Conservation (phyloP, 2,113 vertebrate species). For the Galemys pyrenaicus region DNA sequence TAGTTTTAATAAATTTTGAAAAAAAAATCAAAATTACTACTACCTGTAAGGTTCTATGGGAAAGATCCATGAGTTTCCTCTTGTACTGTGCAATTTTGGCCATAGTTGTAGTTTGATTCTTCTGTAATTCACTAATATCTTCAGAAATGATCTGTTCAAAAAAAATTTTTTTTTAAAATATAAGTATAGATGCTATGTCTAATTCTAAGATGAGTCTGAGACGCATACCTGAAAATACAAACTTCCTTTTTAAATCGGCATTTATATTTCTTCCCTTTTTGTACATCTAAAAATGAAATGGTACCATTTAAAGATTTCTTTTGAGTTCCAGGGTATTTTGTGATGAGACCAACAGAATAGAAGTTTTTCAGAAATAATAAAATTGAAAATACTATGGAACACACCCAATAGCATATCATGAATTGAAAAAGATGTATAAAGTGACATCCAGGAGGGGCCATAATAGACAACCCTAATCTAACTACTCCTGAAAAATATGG, state of each 20-base stretch:
- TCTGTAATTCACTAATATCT: conserved; percentile 97
- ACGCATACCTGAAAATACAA: conserved; percentile 47
- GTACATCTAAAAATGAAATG: not conserved
- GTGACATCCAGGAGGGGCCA: not conserved
- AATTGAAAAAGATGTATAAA: conserved; percentile 10
- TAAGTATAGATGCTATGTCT: not conserved
- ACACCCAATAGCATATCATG: not conserved
- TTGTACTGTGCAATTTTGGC: conserved; percentile 99
- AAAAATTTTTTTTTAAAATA: conserved; percentile 1
- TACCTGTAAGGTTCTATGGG: conserved; percentile 97
- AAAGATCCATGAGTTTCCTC: conserved; percentile 97
- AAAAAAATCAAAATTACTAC: not conserved
- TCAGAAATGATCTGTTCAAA: conserved; percentile 94
- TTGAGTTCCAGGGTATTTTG: conserved; percentile 15
- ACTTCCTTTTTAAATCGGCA: not conserved
- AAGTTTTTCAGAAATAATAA: conserved; percentile 28
- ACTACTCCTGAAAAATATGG: not conserved
- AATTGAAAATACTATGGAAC: not conserved
- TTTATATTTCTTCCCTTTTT: not conserved
- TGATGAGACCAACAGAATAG: not conserved
- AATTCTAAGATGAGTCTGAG: not conserved
- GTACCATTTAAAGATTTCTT: conserved; percentile 36
- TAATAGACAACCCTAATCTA: not conserved
- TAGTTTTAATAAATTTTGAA: not conserved
- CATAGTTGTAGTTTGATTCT: conserved; percentile 97